Conservation (phyloP, 2,888 invertebrate species). For the Acleris sparsana region DNA sequence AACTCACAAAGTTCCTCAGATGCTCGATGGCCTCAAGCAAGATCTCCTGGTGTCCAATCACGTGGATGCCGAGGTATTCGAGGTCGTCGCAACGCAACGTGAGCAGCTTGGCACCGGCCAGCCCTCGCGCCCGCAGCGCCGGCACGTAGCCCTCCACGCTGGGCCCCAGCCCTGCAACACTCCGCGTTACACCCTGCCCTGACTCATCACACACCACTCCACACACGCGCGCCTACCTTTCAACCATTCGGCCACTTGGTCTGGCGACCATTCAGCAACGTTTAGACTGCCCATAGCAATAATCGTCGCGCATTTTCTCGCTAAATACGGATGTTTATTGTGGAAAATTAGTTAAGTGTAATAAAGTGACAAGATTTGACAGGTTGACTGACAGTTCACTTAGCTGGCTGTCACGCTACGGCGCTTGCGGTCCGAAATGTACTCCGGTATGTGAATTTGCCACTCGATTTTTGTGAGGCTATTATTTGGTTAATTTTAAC, state of each 20-base stretch:
- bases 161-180: constrained; percentile 88
- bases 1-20: constrained; percentile 92
- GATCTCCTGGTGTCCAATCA: constrained; percentile 96
- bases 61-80: constrained; percentile 91
- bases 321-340: constrained; percentile 43
- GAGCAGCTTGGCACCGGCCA: constrained; percentile 92
- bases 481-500: too few species aligned
- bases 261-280: constrained; percentile 94
- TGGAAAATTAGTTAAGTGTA: constrained; percentile 24
- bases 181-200: constrained; percentile 41
- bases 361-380: constrained; percentile 16
- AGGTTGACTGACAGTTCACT: constrained; percentile 10
- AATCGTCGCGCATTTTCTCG: constrained; percentile 54
- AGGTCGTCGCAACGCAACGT: constrained; percentile 94
- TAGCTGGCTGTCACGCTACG: not conserved
- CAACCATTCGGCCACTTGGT: constrained; percentile 95
- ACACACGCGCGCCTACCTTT: constrained; percentile 85
- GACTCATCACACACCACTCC: constrained; percentile 48
- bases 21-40: constrained; percentile 96
- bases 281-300: constrained; percentile 67
- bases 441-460: not conserved
- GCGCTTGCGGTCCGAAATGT: constrained; percentile 11
- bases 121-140: constrained; percentile 90
- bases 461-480: too few species aligned
- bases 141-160: constrained; percentile 91